phyloP scores from a whole-genome alignment of 2,888 invertebrate genomes.

The Acrobeloides nanus region DNA sequence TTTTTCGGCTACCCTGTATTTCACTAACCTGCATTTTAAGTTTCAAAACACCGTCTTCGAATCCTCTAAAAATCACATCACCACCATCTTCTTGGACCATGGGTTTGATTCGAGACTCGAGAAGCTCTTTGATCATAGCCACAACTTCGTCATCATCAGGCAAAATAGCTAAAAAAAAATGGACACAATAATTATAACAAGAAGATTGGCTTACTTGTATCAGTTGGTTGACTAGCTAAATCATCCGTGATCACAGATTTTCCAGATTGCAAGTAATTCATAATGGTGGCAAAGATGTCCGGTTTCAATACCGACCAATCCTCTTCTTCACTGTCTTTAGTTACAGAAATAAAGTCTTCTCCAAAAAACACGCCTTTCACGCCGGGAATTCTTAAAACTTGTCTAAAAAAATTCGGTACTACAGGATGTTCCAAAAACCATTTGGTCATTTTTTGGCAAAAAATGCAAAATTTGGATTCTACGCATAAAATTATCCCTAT shows the following conservation, averaged over 20 bases:
- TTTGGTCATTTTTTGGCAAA: too few relatives aligned
- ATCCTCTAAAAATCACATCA: constrained; percentile 60
- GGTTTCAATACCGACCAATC: constrained; percentile 93
- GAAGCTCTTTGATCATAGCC: constrained; percentile 92
- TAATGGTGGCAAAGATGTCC: constrained; percentile 90
- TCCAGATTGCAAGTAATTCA: constrained; percentile 95
- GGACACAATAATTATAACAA: too few relatives aligned
- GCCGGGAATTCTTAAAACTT: constrained; percentile 87
- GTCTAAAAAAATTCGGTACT: constrained; percentile 59
- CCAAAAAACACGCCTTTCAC: constrained; percentile 92
- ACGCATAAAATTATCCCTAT: too few relatives aligned
- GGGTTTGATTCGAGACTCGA: constrained; percentile 91
- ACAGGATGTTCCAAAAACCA: too few relatives aligned
- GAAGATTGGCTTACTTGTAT: constrained; percentile 24
- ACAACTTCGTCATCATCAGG: constrained; percentile 88
- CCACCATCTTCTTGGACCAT: constrained; percentile 79
- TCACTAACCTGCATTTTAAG: constrained; percentile 77
- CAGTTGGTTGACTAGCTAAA: constrained; percentile 15
- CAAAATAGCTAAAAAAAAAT: constrained; percentile 40
- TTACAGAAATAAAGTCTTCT: constrained; percentile 88
- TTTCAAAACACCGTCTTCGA: constrained; percentile 83
- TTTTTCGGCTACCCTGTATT: too few relatives aligned
- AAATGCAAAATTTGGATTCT: too few relatives aligned
- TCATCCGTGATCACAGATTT: constrained; percentile 63
- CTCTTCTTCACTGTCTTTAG: constrained; percentile 74